Percentiles rank a stretch among this genome's conserved stretches.
Evolutionary conservation across 35 echinoderm and acorn worm genomes (phyloP).

Genomic region (Patiria miniata): DNA sequence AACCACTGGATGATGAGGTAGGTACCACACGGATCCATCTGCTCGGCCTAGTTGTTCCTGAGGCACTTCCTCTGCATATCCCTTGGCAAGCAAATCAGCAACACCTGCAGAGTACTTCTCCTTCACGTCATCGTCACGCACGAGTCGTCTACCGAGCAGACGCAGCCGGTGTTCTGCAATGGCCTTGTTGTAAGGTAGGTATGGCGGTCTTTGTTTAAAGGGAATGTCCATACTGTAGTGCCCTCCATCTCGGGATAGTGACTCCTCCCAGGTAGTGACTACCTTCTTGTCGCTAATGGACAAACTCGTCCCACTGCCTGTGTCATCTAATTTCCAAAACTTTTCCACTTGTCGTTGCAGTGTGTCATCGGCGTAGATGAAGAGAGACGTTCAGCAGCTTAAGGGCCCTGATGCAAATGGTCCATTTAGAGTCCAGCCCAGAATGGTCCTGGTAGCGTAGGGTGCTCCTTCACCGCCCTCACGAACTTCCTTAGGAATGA

Average conservation of each 20-base stretch:
- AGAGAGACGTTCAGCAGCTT: background rate
- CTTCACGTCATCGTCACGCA: too few relatives aligned
- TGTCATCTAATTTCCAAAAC: constrained; percentile 39
- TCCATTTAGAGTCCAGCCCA: constrained; percentile 66
- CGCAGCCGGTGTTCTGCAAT: too few relatives aligned
- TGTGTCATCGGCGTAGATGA: background rate
- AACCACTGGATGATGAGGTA: constrained; percentile 54
- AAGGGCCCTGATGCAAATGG: constrained; percentile 10
- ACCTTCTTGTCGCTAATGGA: constrained; percentile 46
- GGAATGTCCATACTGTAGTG: constrained; percentile 55
- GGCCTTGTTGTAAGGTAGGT: constrained; percentile 26
- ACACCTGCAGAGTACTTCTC: background rate
- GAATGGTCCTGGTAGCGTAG: constrained; percentile 43
- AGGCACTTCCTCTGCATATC: constrained; percentile 40
- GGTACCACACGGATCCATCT: constrained; percentile 38
- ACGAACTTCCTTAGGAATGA: constrained; percentile 45
- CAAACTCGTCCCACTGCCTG: background rate
- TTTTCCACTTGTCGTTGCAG: constrained; percentile 34
- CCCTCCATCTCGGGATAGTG: background rate
- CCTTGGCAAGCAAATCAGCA: constrained; percentile 27
- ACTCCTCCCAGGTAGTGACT: constrained; percentile 25
- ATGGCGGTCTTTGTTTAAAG: constrained; percentile 10
- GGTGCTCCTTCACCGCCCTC: constrained; percentile 11
- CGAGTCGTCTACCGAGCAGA: too few relatives aligned
- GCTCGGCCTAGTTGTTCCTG: background rate